Evolutionary conservation across 2,888 invertebrate genomes (phyloP).

Genomic region (Conus canariensis): DNA sequence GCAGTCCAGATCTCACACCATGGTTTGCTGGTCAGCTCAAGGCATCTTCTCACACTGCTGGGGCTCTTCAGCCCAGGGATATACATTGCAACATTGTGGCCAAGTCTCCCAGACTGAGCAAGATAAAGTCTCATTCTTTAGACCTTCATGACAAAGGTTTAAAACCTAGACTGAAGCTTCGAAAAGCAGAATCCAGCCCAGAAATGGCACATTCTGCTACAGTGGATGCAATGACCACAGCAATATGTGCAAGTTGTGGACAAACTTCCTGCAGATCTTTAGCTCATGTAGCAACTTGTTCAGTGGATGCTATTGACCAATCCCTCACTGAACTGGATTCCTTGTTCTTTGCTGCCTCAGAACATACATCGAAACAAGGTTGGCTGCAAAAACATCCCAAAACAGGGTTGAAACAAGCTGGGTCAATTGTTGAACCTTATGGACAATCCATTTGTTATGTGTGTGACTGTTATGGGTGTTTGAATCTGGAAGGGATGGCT

Average conservation of each 20-base stretch:
- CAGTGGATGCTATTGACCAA: background rate
- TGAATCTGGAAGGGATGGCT: background rate
- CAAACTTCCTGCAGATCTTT: background rate
- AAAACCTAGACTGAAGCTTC: background rate
- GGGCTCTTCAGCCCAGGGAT: background rate
- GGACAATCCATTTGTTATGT: background rate
- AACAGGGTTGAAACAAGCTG: background rate
- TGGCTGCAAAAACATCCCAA: background rate
- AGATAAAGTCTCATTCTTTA: slow-evolving; percentile 7
- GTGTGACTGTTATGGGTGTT: background rate
- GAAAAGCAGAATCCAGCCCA: slow-evolving; percentile 14
- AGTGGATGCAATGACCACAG: too few relatives aligned
- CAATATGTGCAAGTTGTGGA: background rate
- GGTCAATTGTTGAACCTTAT: background rate
- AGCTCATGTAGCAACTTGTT: background rate
- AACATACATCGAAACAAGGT: slow-evolving; percentile 24
- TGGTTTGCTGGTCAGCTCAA: too few relatives aligned
- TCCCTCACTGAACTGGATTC: background rate
- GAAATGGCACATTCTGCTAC: slow-evolving; percentile 1
- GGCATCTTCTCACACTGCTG: background rate
- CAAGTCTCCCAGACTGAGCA: slow-evolving; percentile 5
- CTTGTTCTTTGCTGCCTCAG: background rate
- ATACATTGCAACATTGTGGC: background rate
- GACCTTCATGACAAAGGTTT: background rate
- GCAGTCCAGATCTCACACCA: background rate